phyloP scores from a whole-genome alignment of 2,113 vertebrate genomes.

The Globicephala melas region DNA sequence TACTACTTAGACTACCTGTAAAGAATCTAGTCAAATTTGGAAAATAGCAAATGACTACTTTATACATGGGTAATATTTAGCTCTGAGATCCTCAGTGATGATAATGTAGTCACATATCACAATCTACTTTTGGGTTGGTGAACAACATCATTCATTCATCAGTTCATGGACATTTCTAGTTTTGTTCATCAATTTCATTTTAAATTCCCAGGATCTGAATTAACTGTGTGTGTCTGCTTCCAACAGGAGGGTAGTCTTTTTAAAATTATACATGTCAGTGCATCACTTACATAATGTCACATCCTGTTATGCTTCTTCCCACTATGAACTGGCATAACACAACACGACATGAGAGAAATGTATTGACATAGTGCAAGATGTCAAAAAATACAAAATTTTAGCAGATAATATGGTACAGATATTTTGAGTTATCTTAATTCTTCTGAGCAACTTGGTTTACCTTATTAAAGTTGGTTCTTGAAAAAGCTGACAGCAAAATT shows the following conservation, averaged over 20 bases:
- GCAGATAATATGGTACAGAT: slow-evolving; percentile 40
- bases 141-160: slow-evolving; percentile 46
- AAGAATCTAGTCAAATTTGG: neutral
- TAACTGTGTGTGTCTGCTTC: slow-evolving; percentile 79
- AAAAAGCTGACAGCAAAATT: slow-evolving; percentile 11
- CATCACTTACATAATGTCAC: slow-evolving; percentile 73
- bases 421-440: slow-evolving; percentile 56
- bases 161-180: slow-evolving; percentile 63
- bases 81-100: neutral
- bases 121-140: slow-evolving; percentile 19
- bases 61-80: neutral
- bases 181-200: slow-evolving; percentile 78
- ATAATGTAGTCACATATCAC: neutral
- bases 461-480: slow-evolving; percentile 43
- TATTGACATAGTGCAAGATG: slow-evolving; percentile 24
- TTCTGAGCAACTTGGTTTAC: neutral
- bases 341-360: slow-evolving; percentile 68
- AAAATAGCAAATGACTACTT: slow-evolving; percentile 16
- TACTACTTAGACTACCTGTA: neutral
- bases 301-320: slow-evolving; percentile 75
- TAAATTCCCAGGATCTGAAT: slow-evolving; percentile 75
- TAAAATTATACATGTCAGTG: slow-evolving; percentile 76
- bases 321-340: slow-evolving; percentile 69
- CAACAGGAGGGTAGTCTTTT: slow-evolving; percentile 71
- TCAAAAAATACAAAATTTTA: slow-evolving; percentile 74